A percentile compares a stretch with the other conserved stretches of the same genome.
Evolutionary conservation across 2,888 invertebrate species (phyloP).

Genomic region (Tetanocera ferruginea): DNA sequence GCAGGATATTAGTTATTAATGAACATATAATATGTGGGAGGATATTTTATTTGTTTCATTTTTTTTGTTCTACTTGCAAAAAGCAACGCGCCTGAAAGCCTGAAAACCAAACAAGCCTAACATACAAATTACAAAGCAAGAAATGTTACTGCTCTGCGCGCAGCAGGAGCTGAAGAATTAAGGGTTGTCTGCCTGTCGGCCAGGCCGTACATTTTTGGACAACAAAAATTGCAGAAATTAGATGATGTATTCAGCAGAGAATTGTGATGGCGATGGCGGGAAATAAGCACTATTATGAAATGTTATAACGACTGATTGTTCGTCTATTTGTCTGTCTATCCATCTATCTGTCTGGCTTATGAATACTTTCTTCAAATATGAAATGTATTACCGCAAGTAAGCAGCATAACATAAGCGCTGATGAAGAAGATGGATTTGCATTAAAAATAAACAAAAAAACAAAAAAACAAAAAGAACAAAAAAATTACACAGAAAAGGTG

Average conservation of each 20-base stretch:
- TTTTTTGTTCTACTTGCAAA: conserved; percentile 32
- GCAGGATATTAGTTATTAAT: conserved; percentile 63
- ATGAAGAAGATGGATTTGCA: conserved; percentile 24
- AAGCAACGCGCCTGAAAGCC: neutral
- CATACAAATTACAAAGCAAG: neutral
- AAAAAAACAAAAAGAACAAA: neutral
- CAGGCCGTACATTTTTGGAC: neutral
- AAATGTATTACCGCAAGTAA: neutral
- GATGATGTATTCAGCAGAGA: conserved; percentile 16
- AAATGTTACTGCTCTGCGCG: neutral
- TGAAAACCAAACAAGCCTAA: no score
- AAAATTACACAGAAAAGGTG: neutral
- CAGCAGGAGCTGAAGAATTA: neutral
- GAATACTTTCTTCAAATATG: neutral
- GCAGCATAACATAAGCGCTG: neutral
- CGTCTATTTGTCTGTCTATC: no score
- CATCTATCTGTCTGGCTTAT: no score
- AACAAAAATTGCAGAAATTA: neutral
- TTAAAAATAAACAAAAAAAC: neutral
- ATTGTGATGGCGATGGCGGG: neutral
- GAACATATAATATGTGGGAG: conserved; percentile 53
- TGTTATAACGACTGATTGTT: no score
- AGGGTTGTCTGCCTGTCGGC: conserved; percentile 47
- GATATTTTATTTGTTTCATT: conserved; percentile 10
- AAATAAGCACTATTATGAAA: conserved; percentile 9